phyloP scores from a whole-genome alignment of 2,797 vertebrate species.

The Myotis myotis region DNA sequence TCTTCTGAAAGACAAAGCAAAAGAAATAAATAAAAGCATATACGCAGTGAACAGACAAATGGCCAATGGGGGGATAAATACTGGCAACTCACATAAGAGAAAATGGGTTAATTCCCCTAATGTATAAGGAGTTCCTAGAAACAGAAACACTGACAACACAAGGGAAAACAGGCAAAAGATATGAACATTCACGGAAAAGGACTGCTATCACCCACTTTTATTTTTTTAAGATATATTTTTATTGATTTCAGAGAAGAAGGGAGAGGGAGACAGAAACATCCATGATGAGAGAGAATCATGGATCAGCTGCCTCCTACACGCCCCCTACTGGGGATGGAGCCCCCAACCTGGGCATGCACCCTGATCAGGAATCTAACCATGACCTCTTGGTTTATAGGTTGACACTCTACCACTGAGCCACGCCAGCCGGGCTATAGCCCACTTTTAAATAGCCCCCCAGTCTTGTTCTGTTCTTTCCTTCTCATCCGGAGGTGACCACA shows the following conservation, averaged over 20 bases:
- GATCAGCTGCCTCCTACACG: too few relatives aligned
- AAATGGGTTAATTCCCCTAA: neutral
- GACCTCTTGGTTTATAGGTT: too few relatives aligned
- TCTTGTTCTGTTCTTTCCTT: neutral
- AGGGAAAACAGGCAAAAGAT: neutral
- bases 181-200: neutral
- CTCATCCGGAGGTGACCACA: neutral
- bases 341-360: too few relatives aligned
- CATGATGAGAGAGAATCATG: too few relatives aligned
- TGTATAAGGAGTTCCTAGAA: neutral
- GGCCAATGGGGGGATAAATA: neutral
- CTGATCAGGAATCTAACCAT: too few relatives aligned
- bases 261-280: too few relatives aligned
- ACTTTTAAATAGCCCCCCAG: neutral
- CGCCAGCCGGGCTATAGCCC: too few relatives aligned
- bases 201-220: too few relatives aligned
- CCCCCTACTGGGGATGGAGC: too few relatives aligned
- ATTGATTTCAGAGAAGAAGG: too few relatives aligned
- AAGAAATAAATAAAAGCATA: neutral
- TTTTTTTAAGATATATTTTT: too few relatives aligned
- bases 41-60: neutral
- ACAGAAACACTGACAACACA: neutral
- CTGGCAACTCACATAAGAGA: neutral
- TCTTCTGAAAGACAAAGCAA: neutral
- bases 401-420: too few relatives aligned